phyloP scores from a whole-genome alignment of 1,140 invertebrate species.

The Lordiphosa mommai region DNA sequence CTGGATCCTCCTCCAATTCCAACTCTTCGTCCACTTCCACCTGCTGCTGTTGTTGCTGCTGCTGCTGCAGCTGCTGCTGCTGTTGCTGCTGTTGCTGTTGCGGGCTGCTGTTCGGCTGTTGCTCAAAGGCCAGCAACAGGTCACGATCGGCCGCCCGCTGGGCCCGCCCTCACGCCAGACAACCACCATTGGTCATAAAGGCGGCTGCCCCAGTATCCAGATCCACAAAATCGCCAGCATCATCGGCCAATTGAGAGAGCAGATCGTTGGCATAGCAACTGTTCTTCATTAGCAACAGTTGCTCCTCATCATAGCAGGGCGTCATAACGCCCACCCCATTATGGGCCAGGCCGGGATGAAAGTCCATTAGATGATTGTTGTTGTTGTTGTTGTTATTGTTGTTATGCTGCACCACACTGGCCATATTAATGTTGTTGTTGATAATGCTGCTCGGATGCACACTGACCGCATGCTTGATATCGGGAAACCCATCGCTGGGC shows the following conservation, averaged over 20 bases:
- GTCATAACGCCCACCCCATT: constrained; percentile 41
- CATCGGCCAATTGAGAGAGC: constrained; percentile 57
- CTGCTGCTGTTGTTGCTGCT: constrained; percentile 32
- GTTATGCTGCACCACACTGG: constrained; percentile 30
- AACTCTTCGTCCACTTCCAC: constrained; percentile 40
- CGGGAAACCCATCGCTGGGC: constrained; percentile 60
- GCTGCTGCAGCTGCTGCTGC: constrained; percentile 18
- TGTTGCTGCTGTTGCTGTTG: constrained; percentile 25
- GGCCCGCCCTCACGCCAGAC: constrained; percentile 74
- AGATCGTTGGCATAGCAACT: constrained; percentile 58
- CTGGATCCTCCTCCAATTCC: constrained; percentile 39
- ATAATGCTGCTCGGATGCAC: constrained; percentile 47
- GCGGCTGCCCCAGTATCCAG: constrained; percentile 65
- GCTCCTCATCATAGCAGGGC: constrained; percentile 50
- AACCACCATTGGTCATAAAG: constrained; percentile 71
- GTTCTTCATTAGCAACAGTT: constrained; percentile 71
- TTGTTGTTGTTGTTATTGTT: constrained; percentile 52
- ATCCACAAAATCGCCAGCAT: constrained; percentile 69
- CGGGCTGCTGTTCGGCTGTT: neutral
- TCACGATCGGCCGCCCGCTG: constrained; percentile 35
- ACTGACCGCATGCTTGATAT: constrained; percentile 76
- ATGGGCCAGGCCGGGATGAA: constrained; percentile 44
- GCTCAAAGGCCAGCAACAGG: constrained; percentile 41
- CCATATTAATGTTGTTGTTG: constrained; percentile 38
- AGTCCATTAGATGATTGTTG: constrained; percentile 59